Evolutionary conservation across 2,113 vertebrate species (phyloP).

Genomic region (Oophaga pumilio): DNA sequence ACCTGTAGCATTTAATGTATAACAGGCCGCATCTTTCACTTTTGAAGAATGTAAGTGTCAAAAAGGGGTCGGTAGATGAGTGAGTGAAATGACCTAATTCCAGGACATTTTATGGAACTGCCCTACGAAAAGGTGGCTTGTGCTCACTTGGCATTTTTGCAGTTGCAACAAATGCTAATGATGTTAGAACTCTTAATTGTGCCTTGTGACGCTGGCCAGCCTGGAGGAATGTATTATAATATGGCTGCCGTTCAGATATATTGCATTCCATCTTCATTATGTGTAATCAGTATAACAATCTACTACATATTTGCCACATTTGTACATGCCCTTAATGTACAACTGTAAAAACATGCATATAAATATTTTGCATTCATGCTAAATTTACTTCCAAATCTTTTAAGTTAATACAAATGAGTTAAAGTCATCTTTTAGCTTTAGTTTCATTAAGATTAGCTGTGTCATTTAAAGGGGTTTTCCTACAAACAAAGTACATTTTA

Average conservation of each 20-base stretch:
- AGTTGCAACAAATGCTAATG: background rate
- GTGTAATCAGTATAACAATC: background rate
- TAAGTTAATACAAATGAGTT: no score
- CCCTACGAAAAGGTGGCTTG: background rate
- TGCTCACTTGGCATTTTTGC: background rate
- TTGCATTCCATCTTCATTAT: background rate
- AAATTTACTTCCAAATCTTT: no score
- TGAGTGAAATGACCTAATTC: conserved; percentile 8
- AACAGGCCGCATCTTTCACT: conserved; percentile 1
- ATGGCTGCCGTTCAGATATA: background rate
- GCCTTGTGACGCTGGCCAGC: background rate
- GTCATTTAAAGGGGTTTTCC: no score
- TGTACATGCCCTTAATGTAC: background rate
- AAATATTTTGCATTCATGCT: background rate
- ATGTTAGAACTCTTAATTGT: background rate
- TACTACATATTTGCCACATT: background rate
- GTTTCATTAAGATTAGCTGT: no score
- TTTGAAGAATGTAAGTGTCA: background rate
- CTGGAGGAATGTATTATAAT: background rate
- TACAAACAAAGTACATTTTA: no score
- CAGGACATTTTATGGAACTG: background rate
- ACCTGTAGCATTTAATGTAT: background rate
- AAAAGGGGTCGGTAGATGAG: background rate
- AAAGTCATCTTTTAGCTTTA: no score
- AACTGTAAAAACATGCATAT: background rate